Evolutionary conservation across 2,888 invertebrate genomes (phyloP).

Genomic region (Exephanes ischioxanthus): DNA sequence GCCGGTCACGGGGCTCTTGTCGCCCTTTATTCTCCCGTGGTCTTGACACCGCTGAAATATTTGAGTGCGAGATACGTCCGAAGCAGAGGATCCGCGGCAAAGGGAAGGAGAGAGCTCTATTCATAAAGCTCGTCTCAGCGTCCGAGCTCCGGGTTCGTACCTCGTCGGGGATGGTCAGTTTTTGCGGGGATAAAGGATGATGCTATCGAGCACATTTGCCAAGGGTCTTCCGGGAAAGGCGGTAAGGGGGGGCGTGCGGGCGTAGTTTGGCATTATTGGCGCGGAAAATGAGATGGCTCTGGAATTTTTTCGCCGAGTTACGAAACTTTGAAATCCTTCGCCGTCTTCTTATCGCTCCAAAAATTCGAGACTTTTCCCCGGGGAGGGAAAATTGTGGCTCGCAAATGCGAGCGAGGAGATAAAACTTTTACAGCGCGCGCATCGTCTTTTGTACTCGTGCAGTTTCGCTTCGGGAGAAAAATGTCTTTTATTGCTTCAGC

Average conservation of each 20-base stretch:
- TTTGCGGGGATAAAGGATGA: slow-evolving; percentile 9
- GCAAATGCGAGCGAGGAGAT: neutral
- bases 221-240: neutral
- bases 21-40: slow-evolving; percentile 51
- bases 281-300: neutral
- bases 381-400: neutral
- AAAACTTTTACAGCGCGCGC: neutral
- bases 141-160: neutral
- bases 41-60: slow-evolving; percentile 81
- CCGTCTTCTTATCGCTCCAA: neutral
- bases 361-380: neutral
- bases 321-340: neutral
- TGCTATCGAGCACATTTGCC: slow-evolving; percentile 17
- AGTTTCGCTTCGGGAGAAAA: neutral
- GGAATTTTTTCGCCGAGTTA: neutral
- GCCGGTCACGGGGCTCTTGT: slow-evolving; percentile 66
- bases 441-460: neutral
- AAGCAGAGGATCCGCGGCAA: slow-evolving; percentile 74
- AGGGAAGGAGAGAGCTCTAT: neutral
- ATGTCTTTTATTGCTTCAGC: neutral
- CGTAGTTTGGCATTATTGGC: neutral
- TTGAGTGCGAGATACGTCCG: slow-evolving; percentile 77
- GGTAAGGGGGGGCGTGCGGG: too few relatives aligned
- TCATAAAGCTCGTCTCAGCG: slow-evolving; percentile 1
- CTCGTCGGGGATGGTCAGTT: slow-evolving; percentile 3